Base-by-base conservation (phyloP, 1,140 invertebrate genomes). In the Drosophila malerkotliana region DNA sequence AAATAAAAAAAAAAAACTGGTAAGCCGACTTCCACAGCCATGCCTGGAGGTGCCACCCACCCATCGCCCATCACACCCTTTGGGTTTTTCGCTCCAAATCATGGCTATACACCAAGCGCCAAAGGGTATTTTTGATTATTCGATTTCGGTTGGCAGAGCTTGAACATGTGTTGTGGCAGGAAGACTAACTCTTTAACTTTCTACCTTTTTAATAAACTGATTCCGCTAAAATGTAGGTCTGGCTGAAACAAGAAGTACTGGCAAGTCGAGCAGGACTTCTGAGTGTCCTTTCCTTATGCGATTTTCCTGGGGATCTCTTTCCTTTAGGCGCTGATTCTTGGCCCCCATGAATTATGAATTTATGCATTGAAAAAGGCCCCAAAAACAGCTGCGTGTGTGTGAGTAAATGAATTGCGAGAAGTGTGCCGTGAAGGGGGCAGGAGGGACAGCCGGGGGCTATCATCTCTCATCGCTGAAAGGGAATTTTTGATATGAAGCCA, bases 271-370 rank as follows among this genome's bases (percentile, higher is more conserved):
- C 45, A 28, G 39, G n/a, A 44, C 5, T 15, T 48, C 4, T n/a
- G 58, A 12, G 14, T 45, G 39, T 41, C 30, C 10, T 41, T 49
- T 9, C 59, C 45, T 51, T 28, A 28, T 51, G 34, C 45, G 59
- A 52, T 52, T 64, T 63, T 18, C 12, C 8, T 18, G 26, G 45
- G 8, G 47, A 51, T 12, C 12, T 45, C 45, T 14, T 15, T 49
- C 34, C 26, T 15, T 44, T 9, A 9, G 41, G 41, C 41, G 41
- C 44, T 47, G 51, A 34, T 34, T 39, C 66, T 69, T 68, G 69
- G 54, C 60, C 59, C 61, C 64, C 75, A 88, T 87, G 82, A 87
- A 87, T 87, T 88, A 87, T 87, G 82, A 87, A 87, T 87, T 87
- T 87, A 82, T 82, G 82, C 82, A 87, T 87, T 88, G 82, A 82